Base-by-base conservation (phyloP, 2,113 vertebrate species). In the Antechinus stuartii region DNA sequence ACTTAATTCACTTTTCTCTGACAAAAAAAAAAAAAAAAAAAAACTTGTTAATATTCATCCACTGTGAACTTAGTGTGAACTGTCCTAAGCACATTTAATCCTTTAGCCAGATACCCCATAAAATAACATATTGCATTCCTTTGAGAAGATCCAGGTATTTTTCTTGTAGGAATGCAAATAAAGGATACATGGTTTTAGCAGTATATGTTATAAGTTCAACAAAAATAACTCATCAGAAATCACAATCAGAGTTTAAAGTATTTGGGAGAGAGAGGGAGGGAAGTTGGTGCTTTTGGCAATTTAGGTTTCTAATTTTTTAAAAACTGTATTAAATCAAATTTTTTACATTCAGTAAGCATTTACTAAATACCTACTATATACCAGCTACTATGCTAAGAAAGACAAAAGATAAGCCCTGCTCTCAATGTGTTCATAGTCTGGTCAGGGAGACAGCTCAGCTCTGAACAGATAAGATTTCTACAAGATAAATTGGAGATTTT, bases 101-200 rank as follows among this genome's bases (percentile, higher is more conserved):
- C 49, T 50, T 92, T 93, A 25, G 24, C 92, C 54, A 54, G 30
- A 24, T 46, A 50, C 91, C 93, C 91, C 52, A 90, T 95, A 91
- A 97, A 96, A 94, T 91, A 89, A 16, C 54, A 92, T 9, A 54
- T 23, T 56, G 7, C 53, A 93, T 91, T 95, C 93, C 57, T 91
- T 47, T 92, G 27, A 92, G 23, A 90, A 91, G 54, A 91, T 61
- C 52, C n/a, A 91, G 47, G 24, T 89, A 68, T 90, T 96, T 94
- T 94, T 93, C 92, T 42, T 95, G 92, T 76, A 47, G 90, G 56
- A 96, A 23, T 55, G 95, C 56, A 95, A 91, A 93, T 84, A 90
- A 94, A 61, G 94, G 49, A 22, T 95, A 76, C 55, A 56, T 61
- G 49, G 94, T 76, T 92, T 76, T 94, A 94, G 57, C 54, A 52